Percentiles rank a stretch among this genome's conserved stretches.
phyloP scores from a whole-genome alignment of 2,113 vertebrate genomes.

The Lophochroa leadbeateri region DNA sequence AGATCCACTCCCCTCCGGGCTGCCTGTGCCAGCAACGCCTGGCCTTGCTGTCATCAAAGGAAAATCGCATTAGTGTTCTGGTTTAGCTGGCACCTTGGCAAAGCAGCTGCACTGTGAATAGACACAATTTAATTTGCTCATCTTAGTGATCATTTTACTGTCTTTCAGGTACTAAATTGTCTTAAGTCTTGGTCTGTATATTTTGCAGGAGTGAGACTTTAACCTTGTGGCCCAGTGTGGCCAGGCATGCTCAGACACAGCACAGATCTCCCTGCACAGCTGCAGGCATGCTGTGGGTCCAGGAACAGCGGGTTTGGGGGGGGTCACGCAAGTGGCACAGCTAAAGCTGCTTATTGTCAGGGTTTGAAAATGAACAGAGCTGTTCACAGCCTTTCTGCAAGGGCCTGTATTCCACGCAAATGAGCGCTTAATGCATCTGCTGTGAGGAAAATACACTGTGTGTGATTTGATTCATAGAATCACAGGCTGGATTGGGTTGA shows the following conservation, averaged over 20 bases:
- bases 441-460: rapidly evolving
- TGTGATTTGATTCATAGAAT: neutral
- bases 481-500: neutral
- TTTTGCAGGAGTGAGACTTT: neutral
- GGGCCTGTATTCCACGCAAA: rapidly evolving
- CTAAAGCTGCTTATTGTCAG: neutral
- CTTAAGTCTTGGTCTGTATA: rapidly evolving
- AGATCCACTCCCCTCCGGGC: rapidly evolving
- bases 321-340: rapidly evolving
- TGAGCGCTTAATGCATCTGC: rapidly evolving
- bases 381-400: rapidly evolving
- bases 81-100: neutral
- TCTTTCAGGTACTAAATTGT: rapidly evolving
- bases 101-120: neutral
- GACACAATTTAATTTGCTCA: neutral
- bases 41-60: rapidly evolving
- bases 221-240: rapidly evolving
- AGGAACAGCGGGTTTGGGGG: rapidly evolving
- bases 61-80: too few relatives aligned
- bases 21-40: rapidly evolving
- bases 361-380: neutral
- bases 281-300: rapidly evolving
- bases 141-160: neutral
- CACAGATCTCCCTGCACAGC: rapidly evolving
- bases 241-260: rapidly evolving